Evolutionary conservation across 2,113 vertebrate genomes (phyloP).

Genomic region (Rynchops niger): DNA sequence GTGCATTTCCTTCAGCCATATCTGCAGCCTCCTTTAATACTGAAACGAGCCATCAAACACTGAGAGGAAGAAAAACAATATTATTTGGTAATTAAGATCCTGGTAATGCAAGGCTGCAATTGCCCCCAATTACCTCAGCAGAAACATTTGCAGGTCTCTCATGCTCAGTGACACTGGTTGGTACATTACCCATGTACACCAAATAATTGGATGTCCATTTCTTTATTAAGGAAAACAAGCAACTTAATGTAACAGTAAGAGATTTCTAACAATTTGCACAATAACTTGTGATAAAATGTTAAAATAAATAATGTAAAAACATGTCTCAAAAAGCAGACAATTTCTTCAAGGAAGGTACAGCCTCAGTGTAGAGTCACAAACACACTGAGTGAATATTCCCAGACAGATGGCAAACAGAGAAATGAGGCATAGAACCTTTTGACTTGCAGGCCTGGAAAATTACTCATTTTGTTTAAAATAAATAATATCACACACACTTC

Average conservation of each 20-base stretch:
- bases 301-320: background rate
- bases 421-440: background rate
- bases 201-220: constrained; percentile 8
- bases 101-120: background rate
- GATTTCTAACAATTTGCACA: background rate
- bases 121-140: background rate
- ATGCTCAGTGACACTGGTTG: background rate
- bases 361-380: background rate
- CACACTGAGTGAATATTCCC: background rate
- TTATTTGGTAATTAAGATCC: background rate
- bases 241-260: background rate
- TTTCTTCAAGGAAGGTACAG: background rate
- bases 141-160: background rate
- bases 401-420: background rate
- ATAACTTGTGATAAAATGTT: background rate
- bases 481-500: background rate
- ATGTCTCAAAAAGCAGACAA: background rate
- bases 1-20: background rate
- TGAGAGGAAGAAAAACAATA: background rate
- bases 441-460: background rate
- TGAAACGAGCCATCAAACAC: background rate
- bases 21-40: background rate
- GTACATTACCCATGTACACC: background rate
- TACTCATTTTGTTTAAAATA: background rate
- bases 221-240: background rate